A percentile compares a stretch with the other conserved stretches of the same genome.
These are phyloP conservation scores for Calidris pygmaea DNA, from an alignment of 2,113 vertebrate species.

Conservation along the genomic window DNA sequence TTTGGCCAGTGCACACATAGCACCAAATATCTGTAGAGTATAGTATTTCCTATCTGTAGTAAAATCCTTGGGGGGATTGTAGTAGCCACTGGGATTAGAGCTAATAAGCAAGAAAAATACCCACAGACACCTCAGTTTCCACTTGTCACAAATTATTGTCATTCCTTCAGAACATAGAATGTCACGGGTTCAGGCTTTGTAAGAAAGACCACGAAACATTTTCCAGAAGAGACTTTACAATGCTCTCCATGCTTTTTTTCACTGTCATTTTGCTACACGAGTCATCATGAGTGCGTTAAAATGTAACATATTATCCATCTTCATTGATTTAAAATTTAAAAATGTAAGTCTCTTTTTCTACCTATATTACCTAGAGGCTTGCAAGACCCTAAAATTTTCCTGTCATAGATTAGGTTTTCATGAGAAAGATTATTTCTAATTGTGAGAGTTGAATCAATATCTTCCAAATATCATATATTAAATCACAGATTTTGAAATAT, in stretches of 20 bases:
- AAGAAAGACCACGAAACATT: not conserved
- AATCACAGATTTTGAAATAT: not conserved
- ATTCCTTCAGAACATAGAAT: not conserved
- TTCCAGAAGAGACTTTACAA: not conserved
- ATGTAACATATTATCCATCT: not conserved
- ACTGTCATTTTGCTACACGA: not conserved
- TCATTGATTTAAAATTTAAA: not conserved
- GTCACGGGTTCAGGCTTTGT: not conserved
- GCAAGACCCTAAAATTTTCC: not conserved
- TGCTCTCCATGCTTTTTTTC: not conserved
- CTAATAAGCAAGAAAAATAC: not conserved
- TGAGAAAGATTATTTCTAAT: not conserved
- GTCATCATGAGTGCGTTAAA: not conserved
- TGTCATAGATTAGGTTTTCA: not conserved
- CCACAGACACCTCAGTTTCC: not conserved
- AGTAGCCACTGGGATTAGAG: not conserved
- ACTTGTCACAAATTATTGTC: not conserved
- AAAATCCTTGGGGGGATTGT: not conserved
- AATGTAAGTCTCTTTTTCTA: not conserved
- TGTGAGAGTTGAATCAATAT: not conserved
- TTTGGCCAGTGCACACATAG: not conserved
- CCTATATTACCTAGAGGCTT: not conserved
- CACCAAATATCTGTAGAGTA: not conserved
- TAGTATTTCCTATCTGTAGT: not conserved
- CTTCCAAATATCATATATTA: not conserved